Evolutionary conservation across 2,113 vertebrate species (phyloP).

Genomic region (Saguinus imperator): DNA sequence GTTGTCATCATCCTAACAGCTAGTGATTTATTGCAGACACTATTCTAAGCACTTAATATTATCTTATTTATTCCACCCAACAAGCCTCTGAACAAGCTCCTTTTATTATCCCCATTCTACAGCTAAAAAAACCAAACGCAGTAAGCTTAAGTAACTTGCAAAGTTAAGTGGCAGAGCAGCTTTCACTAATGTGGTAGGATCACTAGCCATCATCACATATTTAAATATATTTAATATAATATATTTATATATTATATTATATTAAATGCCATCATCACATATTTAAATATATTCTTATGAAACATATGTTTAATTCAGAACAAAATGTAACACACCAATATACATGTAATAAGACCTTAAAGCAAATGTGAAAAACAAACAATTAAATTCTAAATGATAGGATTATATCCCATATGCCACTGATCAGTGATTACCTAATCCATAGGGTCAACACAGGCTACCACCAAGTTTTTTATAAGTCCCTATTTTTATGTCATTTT

Average conservation of each 20-base stretch:
- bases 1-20: neutral
- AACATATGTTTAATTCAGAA: neutral
- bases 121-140: neutral
- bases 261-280: no score
- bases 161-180: neutral
- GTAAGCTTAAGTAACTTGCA: neutral
- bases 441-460: neutral
- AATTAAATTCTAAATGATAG: neutral
- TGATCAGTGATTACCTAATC: neutral
- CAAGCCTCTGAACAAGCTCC: neutral
- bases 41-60: neutral
- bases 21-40: neutral
- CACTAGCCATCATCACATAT: neutral
- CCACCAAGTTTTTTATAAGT: neutral
- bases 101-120: neutral
- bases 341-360: neutral
- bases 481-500: neutral
- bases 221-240: neutral
- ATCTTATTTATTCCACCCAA: neutral
- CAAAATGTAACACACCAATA: neutral
- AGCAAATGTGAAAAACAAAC: neutral
- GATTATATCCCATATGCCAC: neutral
- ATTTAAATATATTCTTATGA: neutral
- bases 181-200: neutral
- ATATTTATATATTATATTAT: no score